Percentiles rank a stretch among this genome's conserved stretches.
phyloP scores from a whole-genome alignment of 2,888 invertebrate genomes.

The Scrobipalpa atriplicella region DNA sequence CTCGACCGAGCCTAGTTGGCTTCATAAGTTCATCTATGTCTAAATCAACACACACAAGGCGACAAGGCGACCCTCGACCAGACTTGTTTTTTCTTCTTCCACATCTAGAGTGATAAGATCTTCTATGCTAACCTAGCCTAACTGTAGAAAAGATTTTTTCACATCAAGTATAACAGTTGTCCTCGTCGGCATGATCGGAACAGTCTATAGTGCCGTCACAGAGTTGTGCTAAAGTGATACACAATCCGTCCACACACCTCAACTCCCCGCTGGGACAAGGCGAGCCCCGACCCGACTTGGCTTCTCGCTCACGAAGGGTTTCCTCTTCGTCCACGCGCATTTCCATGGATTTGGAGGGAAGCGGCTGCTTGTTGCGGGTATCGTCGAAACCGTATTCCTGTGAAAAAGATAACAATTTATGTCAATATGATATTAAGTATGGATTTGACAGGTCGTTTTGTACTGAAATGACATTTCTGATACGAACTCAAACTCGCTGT shows the following conservation, averaged over 20 bases:
- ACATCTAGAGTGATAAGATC: neutral
- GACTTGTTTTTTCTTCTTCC: neutral
- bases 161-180: slow-evolving; percentile 82
- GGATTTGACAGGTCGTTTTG: too few species aligned
- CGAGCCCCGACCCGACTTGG: slow-evolving; percentile 54
- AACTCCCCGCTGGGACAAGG: slow-evolving; percentile 81
- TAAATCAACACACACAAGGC: too few species aligned
- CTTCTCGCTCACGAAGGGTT: slow-evolving; percentile 24
- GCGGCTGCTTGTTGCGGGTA: neutral
- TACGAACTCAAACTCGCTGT: too few species aligned
- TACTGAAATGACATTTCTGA: too few species aligned
- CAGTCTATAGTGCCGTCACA: slow-evolving; percentile 85
- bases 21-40: neutral
- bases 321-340: slow-evolving; percentile 39
- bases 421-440: too few species aligned
- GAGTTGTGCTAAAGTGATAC: slow-evolving; percentile 84
- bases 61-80: too few species aligned
- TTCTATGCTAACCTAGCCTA: neutral
- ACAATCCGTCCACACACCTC: slow-evolving; percentile 85
- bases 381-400: neutral
- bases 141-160: neutral
- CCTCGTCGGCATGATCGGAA: slow-evolving; percentile 85
- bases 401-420: neutral
- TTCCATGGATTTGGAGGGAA: neutral
- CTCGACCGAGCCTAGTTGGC: slow-evolving; percentile 45